These are phyloP conservation scores for Baronia brevicornis DNA, from an alignment of 2,888 invertebrate species.

Conservation along the genomic window DNA sequence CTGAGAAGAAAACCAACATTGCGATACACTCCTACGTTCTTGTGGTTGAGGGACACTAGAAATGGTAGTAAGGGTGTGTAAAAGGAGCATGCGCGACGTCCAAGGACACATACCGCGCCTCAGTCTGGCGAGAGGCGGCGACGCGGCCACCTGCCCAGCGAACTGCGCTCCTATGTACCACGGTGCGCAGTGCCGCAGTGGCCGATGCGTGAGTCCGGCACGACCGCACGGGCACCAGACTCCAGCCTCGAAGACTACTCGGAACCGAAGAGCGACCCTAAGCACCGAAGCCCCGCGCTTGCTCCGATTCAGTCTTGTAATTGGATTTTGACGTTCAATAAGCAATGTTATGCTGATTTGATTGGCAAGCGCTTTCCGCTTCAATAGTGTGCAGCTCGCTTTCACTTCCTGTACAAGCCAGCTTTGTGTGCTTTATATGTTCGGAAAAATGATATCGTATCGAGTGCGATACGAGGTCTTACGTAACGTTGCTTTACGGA, in stretches of 20 bases:
- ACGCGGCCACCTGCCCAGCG: conserved; percentile 49
- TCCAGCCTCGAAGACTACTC: conserved; percentile 42
- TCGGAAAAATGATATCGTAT: conserved; percentile 35
- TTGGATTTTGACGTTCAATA: conserved; percentile 71
- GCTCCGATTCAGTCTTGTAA: conserved; percentile 72
- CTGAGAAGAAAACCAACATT: conserved; percentile 36
- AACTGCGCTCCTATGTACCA: conserved; percentile 31
- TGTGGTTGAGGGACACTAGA: conserved; percentile 46
- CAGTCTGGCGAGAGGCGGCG: conserved; percentile 65
- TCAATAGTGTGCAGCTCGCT: conserved; percentile 66
- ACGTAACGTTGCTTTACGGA: conserved; percentile 52
- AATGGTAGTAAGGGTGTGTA: conserved; percentile 54
- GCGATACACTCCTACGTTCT: conserved; percentile 32
- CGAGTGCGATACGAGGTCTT: conserved; percentile 40
- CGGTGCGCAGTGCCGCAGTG: conserved; percentile 61
- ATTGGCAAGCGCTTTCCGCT: conserved; percentile 69
- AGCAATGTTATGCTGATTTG: conserved; percentile 62
- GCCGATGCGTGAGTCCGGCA: conserved; percentile 45
- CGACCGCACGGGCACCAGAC: conserved; percentile 45
- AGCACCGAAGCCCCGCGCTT: conserved; percentile 66
- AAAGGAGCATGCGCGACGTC: conserved; percentile 54
- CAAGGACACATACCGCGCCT: conserved; percentile 68
- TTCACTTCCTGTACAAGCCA: conserved; percentile 45
- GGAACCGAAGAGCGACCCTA: conserved; percentile 59
- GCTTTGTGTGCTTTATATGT: conserved; percentile 62